phyloP scores from a whole-genome alignment of 2,888 invertebrate genomes.

The Aquatica leii region DNA sequence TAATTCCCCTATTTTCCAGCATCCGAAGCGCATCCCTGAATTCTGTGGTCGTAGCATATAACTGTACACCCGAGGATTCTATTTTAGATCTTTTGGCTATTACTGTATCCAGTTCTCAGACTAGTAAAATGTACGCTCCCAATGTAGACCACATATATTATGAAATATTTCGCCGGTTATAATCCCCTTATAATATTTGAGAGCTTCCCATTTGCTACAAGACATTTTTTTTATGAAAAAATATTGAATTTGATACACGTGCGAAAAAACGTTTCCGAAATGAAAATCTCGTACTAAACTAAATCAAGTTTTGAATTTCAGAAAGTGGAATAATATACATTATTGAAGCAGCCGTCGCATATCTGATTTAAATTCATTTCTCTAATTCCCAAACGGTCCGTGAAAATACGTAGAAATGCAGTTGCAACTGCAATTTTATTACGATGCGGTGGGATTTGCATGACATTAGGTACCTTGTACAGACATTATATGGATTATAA shows the following conservation, averaged over 20 bases:
- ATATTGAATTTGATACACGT: constrained; percentile 4
- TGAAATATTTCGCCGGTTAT: constrained; percentile 20
- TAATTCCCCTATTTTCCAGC: constrained; percentile 36
- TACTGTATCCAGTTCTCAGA: constrained; percentile 33
- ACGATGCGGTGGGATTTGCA: constrained; percentile 36
- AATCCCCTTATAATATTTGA: constrained; percentile 9
- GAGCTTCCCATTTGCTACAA: constrained; percentile 3
- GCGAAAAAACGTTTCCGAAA: neutral
- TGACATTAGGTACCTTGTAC: constrained; percentile 37
- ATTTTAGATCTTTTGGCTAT: constrained; percentile 35
- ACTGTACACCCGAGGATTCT: constrained; percentile 36
- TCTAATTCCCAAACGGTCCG: constrained; percentile 23
- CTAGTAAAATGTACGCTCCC: constrained; percentile 29
- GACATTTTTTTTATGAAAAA: constrained; percentile 15
- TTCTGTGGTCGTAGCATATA: constrained; percentile 37
- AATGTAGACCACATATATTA: constrained; percentile 27
- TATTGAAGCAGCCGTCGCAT: neutral
- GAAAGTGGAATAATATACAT: neutral
- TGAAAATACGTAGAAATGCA: constrained; percentile 19
- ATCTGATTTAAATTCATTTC: constrained; percentile 14
- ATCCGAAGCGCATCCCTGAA: constrained; percentile 29
- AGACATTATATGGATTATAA: constrained; percentile 39
- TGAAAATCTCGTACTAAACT: neutral
- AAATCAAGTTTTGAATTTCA: constrained; percentile 24
- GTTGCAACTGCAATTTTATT: constrained; percentile 28